Base-by-base conservation (phyloP, 2,113 vertebrate genomes). In the Eudyptes chrysolophus region DNA sequence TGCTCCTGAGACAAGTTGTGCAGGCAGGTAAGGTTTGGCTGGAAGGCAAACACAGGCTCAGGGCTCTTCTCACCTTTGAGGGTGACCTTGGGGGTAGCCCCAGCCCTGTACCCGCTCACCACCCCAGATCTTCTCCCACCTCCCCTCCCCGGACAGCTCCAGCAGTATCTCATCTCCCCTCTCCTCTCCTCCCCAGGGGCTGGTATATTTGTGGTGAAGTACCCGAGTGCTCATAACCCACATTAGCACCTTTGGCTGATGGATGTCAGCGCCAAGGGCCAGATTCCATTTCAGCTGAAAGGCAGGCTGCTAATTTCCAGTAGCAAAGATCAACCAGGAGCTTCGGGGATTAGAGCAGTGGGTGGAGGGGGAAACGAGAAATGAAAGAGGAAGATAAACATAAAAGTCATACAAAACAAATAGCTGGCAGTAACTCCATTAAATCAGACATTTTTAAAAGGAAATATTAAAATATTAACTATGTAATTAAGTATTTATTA, bases 401-500 rank as follows among this genome's bases (percentile, higher is more conserved):
- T 94, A 42, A 92, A 95, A 97, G 84, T 96, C 62, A 49, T 46
- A 74, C 84, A 96, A 95, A 97, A 96, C 93, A 97, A 97, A 97
- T 96, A 96, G 87, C 97, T 85, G 89, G 89, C 70, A 74, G 96
- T 65, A 80, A 93, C 70, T 57, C 89, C 84, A 86, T 93, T 93
- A 95, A 94, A 96, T 90, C 87, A 95, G 93, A 57, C 11, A 1
- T 54, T 96, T 95, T 92, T 95, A 36, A 96, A 93, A 74, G 93
- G 94, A 95, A 96, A 96, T 95, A 96, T 94, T 97, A 83, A 96
- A 96, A 96, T 97, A 96, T 96, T 96, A 97, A 96, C 79, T 68
- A 87, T 44, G 49, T 81, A 97, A 96, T 96, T 93, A 95, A 96
- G 90, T 96, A 97, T 96, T 96, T 96, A 96, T 96, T 96, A 97